Base-by-base conservation (phyloP, 2,797 vertebrate species). In the Rhinoraja longicauda region DNA sequence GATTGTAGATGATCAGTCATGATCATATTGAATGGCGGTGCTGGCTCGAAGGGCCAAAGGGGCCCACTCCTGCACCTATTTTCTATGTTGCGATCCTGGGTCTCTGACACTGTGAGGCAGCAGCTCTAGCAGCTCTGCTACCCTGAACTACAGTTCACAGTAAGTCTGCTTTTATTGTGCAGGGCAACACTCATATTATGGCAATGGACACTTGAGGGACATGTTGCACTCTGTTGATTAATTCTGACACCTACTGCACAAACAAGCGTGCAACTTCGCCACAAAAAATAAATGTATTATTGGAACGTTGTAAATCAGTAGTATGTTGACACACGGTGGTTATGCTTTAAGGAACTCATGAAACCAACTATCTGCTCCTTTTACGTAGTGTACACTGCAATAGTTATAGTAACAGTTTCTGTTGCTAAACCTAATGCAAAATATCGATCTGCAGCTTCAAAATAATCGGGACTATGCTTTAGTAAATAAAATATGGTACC, bases 201-300 rank as follows among this genome's bases (percentile, higher is more conserved):
- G 12, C 57, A 86, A 86, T 86, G 57, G 82, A 29, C 62, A 13
- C 13, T 13, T 62, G 13, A 86, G 29, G 59, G 82, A 57, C 29
- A 86, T 86, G 26, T 29, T 86, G 29, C 82, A 29, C n/a, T 62
- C 57, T 86, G n/a, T 62, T 62, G 59, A 62, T 67, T 10, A 10
- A 67, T 29, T 59, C 0, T 13, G 53, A 26, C 81, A 84, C 26
- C 26, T 29, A 82, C 29, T 32, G 4, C n/a, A 13, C 59, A n/a
- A 62, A 62, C 24, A 32, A 86, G 57, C 53, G 62, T 45, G 45
- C 57, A 62, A 86, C 13, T 29, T 86, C 57, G 86, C 57, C 53
- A 62, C 82, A 62, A 86, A 84, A 84, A 86, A 15, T 62, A 84
- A 86, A n/a, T 62, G 13, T 62, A 86, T 62, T 86, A 17, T 32